Evolutionary conservation across 1,140 invertebrate species (phyloP).

Genomic region (Melipona quadrifasciata): DNA sequence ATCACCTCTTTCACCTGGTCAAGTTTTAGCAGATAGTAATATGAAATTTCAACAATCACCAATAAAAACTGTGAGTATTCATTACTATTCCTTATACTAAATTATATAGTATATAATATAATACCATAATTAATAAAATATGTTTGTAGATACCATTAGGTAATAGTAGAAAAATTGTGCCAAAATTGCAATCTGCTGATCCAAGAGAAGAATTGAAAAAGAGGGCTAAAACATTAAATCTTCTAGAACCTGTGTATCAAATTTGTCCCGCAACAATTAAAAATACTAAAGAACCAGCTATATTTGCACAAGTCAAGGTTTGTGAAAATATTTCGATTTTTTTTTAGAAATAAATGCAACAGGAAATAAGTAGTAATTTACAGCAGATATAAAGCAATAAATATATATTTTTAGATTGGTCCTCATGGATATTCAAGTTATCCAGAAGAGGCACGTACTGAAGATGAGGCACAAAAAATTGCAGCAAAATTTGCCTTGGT

Average conservation of each 20-base stretch:
- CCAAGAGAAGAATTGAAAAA: conserved; percentile 57
- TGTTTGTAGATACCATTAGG: neutral
- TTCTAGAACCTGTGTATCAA: conserved; percentile 65
- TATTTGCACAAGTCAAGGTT: conserved; percentile 74
- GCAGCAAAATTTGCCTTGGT: conserved; percentile 82
- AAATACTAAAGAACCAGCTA: conserved; percentile 32
- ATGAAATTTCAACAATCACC: neutral
- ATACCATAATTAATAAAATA: too few species aligned
- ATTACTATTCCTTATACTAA: neutral
- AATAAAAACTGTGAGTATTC: conserved; percentile 3
- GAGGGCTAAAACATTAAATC: conserved; percentile 38
- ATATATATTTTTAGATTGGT: conserved; percentile 40
- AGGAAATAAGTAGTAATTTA: neutral
- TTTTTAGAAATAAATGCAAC: neutral
- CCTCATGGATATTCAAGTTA: conserved; percentile 76
- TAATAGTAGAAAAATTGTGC: neutral
- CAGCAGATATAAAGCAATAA: neutral
- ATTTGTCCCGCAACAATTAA: conserved; percentile 43
- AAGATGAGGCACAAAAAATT: conserved; percentile 81
- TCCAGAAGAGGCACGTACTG: conserved; percentile 82
- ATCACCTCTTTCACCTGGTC: conserved; percentile 47
- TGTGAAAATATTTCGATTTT: conserved; percentile 8
- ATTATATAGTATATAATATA: conserved; percentile 6
- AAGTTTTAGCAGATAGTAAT: conserved; percentile 29
- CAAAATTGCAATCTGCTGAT: conserved; percentile 35